phyloP scores from a whole-genome alignment of 1,140 invertebrate species.

The Drosophila nannoptera region DNA sequence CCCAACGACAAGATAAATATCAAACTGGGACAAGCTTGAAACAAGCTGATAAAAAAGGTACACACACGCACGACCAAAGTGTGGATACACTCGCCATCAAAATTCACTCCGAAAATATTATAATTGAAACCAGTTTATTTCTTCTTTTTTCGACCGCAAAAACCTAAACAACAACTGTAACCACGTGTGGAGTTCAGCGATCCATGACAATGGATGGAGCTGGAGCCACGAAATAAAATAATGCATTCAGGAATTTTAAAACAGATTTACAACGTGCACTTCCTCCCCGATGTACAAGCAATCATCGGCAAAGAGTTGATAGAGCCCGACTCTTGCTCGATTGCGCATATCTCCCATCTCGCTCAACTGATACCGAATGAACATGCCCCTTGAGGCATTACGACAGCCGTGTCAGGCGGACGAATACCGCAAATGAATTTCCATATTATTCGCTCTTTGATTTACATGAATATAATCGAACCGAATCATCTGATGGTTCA shows the following conservation, averaged over 20 bases:
- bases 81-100: slow-evolving; percentile 23
- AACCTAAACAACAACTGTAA: slow-evolving; percentile 47
- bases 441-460: not conserved
- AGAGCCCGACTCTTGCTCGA: slow-evolving; percentile 1
- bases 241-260: slow-evolving; percentile 13
- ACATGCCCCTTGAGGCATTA: not conserved
- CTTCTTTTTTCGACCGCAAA: slow-evolving; percentile 37
- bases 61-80: not conserved
- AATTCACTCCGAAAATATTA: slow-evolving; percentile 46
- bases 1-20: slow-evolving; percentile 56
- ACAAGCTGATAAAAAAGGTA: slow-evolving; percentile 49
- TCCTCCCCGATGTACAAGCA: slow-evolving; percentile 9
- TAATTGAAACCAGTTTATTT: slow-evolving; percentile 67
- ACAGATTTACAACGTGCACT: slow-evolving; percentile 15
- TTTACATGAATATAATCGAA: not conserved
- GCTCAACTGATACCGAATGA: not conserved
- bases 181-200: slow-evolving; percentile 57
- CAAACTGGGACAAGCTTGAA: slow-evolving; percentile 68
- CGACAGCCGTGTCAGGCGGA: not conserved
- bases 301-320: not conserved
- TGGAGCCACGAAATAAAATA: slow-evolving; percentile 2
- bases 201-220: slow-evolving; percentile 49
- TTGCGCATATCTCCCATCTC: slow-evolving; percentile 14
- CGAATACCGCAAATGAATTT: not conserved
- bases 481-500: not conserved